These are phyloP conservation scores for Cryptocheilus praepositus DNA, from an alignment of 2,888 invertebrate species.

Conservation along the genomic window DNA sequence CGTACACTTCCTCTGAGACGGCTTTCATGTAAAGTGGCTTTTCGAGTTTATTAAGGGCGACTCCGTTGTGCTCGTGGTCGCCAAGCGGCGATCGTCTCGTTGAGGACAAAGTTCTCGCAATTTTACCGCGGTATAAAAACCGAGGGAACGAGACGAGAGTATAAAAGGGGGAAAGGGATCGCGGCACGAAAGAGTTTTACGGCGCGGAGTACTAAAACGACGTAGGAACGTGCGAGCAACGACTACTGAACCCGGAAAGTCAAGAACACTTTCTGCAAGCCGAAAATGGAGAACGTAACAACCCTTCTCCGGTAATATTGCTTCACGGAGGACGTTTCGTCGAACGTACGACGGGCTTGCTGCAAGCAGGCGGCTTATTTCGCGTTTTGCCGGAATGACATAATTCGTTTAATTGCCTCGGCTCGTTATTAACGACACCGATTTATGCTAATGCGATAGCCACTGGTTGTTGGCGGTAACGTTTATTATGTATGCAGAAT, in stretches of 20 bases:
- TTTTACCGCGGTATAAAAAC: constrained; percentile 7
- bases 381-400: no score
- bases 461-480: no score
- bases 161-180: constrained; percentile 8
- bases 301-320: no score
- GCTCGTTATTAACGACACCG: no score
- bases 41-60: constrained; percentile 5
- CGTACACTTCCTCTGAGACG: background rate
- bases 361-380: no score
- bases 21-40: background rate
- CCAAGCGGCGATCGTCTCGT: background rate
- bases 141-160: constrained; percentile 22
- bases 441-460: no score
- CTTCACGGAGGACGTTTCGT: no score
- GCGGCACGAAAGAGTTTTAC: constrained; percentile 8
- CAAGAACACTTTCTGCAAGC: no score
- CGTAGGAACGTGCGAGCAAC: constrained; percentile 6
- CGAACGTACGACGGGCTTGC: no score
- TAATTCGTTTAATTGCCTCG: no score
- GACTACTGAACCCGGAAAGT: constrained; percentile 2
- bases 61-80: background rate
- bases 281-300: no score
- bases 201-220: constrained; percentile 6
- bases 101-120: constrained; percentile 12
- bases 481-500: no score